A percentile compares a stretch with the other conserved stretches of the same genome.
phyloP scores from a whole-genome alignment of 2,113 vertebrate genomes.

The Lepus europaeus region DNA sequence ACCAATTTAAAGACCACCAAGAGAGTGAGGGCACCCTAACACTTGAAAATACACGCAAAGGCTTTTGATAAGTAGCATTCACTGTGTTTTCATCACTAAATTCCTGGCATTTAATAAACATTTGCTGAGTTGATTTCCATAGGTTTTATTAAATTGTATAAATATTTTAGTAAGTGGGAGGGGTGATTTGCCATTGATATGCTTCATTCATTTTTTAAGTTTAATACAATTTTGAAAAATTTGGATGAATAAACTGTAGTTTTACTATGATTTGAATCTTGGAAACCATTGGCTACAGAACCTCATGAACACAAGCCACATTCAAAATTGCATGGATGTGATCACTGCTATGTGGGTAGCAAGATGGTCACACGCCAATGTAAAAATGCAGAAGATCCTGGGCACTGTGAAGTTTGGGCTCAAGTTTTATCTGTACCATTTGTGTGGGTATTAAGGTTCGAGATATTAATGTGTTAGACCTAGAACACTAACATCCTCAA shows the following conservation, averaged over 20 bases:
- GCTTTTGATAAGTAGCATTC: not conserved
- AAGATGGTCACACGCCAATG: constrained; percentile 25
- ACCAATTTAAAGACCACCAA: not conserved
- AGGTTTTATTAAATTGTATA: constrained; percentile 11
- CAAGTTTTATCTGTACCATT: not conserved
- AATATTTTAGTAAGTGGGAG: constrained; percentile 25
- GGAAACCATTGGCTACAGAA: constrained; percentile 31
- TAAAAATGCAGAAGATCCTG: constrained; percentile 40
- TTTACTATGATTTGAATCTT: constrained; percentile 42
- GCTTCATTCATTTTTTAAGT: constrained; percentile 58
- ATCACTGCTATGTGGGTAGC: constrained; percentile 22
- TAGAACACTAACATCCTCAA: not conserved
- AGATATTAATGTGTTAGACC: not conserved
- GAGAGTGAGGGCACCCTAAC: not conserved
- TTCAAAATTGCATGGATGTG: constrained; percentile 30
- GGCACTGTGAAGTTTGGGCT: constrained; percentile 20
- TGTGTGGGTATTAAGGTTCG: not conserved
- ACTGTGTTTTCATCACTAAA: constrained; percentile 31
- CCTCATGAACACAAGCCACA: constrained; percentile 41
- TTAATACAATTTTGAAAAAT: constrained; percentile 60
- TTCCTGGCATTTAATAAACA: constrained; percentile 61
- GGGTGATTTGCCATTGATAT: constrained; percentile 42
- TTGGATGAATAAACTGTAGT: not conserved
- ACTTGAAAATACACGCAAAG: not conserved
- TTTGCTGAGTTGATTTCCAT: constrained; percentile 46